Evolutionary conservation across 2,113 vertebrate species (phyloP), one percentile per base, ranked within the genome.

Genomic region (Leucopsar rothschildi): DNA sequence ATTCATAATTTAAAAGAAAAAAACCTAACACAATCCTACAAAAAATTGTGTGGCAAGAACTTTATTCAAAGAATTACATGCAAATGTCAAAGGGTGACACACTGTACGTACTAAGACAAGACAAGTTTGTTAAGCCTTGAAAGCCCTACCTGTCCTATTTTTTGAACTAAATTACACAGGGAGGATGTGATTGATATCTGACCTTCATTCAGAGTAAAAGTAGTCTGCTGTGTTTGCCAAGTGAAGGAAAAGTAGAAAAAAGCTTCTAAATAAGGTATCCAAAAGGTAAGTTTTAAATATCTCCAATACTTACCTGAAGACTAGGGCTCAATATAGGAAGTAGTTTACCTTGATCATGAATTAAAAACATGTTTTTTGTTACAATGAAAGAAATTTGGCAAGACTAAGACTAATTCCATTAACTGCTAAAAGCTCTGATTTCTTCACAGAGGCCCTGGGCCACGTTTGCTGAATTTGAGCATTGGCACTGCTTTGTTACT

Each of bases 401-500:
- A 49, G 35, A 33, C 10, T 45, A n/a, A 49, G 35, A 33, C 10
- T 45, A 37, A 55, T 80, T 65, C 61, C 33, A 37, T 70, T 13
- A 33, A 12, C 18, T 61, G 44, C 40, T 64, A 21, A 75, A 56
- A 6, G 14, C 52, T 78, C 40, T 6, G 0, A 9, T 65, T 75
- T 50, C 47, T 20, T n/a, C 49, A 23, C 10, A 15, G 53, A 68
- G 12, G 13, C 21, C 31, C 8, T 27, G 25, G 47, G 49, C 37
- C 49, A 52, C 0, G 0, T 53, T 60, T 65, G 40, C 40, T 65
- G 28, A 60, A 42, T 27, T 12, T 31, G 63, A n/a, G 14, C 23
- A 12, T 28, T n/a, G 35, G 12, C 13, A 12, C 6, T 52, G 11
- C 50, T 49, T 40, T 68, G 11, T 25, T 50, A 57, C 63, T 17